phyloP scores from a whole-genome alignment of 2,113 vertebrate genomes.

The Apeltes quadracus region DNA sequence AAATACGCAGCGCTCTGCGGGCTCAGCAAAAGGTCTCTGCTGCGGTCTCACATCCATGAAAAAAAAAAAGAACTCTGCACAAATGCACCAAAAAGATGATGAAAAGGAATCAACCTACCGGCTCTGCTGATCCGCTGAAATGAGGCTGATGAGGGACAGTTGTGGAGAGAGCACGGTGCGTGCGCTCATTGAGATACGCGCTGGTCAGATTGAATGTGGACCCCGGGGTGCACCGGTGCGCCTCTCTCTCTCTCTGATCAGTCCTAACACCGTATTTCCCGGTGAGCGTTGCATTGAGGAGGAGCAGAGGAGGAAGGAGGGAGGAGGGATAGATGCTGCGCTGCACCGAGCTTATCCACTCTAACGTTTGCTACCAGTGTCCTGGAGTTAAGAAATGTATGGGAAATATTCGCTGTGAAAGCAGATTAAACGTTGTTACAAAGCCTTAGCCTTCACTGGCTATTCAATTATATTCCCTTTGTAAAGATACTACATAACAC shows the following conservation, averaged over 20 bases:
- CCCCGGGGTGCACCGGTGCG: conserved; percentile 62
- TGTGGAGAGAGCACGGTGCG: not conserved
- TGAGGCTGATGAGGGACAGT: not conserved
- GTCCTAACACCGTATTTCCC: conserved; percentile 38
- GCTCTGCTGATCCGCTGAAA: conserved; percentile 11
- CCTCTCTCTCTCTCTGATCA: conserved; percentile 5
- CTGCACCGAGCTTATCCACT: conserved; percentile 3
- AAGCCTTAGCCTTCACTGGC: not conserved
- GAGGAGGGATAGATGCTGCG: not conserved
- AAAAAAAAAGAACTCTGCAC: not conserved
- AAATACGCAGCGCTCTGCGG: not conserved
- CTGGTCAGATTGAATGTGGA: conserved; percentile 75
- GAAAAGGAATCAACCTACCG: conserved; percentile 44
- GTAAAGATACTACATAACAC: too few species aligned
- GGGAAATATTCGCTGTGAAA: not conserved
- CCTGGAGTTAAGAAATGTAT: not conserved
- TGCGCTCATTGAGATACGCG: conserved; percentile 43
- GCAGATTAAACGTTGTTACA: not conserved
- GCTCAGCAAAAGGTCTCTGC: not conserved
- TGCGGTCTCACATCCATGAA: not conserved
- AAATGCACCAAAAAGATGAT: not conserved
- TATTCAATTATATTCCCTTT: not conserved
- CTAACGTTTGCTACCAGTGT: not conserved
- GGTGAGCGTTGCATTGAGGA: conserved; percentile 30
- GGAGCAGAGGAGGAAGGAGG: not conserved